These are phyloP conservation scores for Meloe dianella DNA, from an alignment of 2,888 invertebrate genomes.

Conservation along the genomic window DNA sequence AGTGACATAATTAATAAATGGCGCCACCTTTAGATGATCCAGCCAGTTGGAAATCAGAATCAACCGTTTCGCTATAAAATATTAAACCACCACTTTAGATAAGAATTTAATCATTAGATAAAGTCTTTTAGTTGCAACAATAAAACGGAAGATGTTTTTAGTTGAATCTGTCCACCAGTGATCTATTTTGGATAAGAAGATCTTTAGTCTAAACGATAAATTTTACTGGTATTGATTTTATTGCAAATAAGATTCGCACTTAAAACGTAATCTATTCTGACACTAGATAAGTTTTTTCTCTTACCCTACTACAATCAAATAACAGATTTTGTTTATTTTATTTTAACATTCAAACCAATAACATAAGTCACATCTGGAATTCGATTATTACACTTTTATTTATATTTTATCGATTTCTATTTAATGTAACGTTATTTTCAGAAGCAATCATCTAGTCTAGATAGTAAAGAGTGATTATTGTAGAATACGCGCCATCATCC, in stretches of 20 bases:
- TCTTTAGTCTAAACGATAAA: conserved; percentile 44
- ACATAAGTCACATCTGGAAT: conserved; percentile 40
- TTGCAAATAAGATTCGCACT: conserved; percentile 53
- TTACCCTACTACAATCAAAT: conserved; percentile 28
- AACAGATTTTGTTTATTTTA: conserved; percentile 19
- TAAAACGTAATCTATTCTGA: conserved; percentile 45
- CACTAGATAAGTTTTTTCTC: conserved; percentile 45
- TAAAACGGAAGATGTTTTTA: conserved; percentile 16
- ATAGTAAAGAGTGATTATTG: conserved; percentile 42
- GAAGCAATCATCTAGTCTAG: conserved; percentile 30
- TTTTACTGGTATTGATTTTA: conserved; percentile 57
- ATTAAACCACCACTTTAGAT: conserved; percentile 16
- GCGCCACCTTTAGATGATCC: conserved; percentile 12
- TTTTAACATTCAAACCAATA: conserved; percentile 24
- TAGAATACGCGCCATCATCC: conserved; percentile 38
- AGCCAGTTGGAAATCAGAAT: background rate
- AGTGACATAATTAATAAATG: conserved; percentile 12
- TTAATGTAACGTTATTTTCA: conserved; percentile 23
- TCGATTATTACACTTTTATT: conserved; percentile 3
- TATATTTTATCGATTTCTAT: conserved; percentile 13
- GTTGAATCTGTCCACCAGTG: conserved; percentile 9
- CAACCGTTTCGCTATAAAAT: conserved; percentile 14
- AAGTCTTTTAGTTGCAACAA: conserved; percentile 14
- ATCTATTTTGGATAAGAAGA: conserved; percentile 10
- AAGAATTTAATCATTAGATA: conserved; percentile 20